Base-by-base conservation (phyloP, 2,113 vertebrate species). In the Menidia beryllina region DNA sequence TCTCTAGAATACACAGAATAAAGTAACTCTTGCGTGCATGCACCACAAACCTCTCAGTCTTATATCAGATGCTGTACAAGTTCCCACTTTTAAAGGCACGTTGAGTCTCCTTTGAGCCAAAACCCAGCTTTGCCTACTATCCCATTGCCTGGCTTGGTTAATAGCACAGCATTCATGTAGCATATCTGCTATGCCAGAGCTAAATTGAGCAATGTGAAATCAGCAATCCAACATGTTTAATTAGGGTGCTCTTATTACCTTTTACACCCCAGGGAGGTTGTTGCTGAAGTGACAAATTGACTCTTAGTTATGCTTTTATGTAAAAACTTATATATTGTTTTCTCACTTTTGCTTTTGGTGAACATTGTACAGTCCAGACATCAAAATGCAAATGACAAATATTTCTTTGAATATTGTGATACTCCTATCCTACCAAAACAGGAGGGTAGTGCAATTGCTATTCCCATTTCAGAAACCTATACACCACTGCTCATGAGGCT, bases 141-240 rank as follows among this genome's bases (percentile, higher is more conserved):
- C 77, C 73, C 83, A 70, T 75, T 81, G 72, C 74, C 77, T 74
- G 41, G 78, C 85, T 87, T 82, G 83, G 86, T 79, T 86, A 86
- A 83, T 83, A 79, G 82, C 70, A 57, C 72, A 77, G 77, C 61
- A 56, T 84, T 89, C 66, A 71, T 88, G 72, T 87, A 82, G 86
- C 79, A 78, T 88, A 68, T 81, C 50, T 73, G 72, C 76, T 77
- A 68, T 64, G 72, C 78, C 86, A 76, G 73, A 26, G 72, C 76
- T 86, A 85, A 88, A 86, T 86, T 62, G 79, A 83, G 72, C 82
- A 68, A 73, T 19, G 49, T 77, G 76, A 83, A 87, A 90, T 79
- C 66, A 84, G 72, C 69, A 80, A 62, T 75, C 81, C 54, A 83
- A 84, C 66, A 79, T 50, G 86, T 86, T 75, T 61, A 76, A 84